Evolutionary conservation across 2,113 vertebrate species (phyloP).

Genomic region (Gallinago media): DNA sequence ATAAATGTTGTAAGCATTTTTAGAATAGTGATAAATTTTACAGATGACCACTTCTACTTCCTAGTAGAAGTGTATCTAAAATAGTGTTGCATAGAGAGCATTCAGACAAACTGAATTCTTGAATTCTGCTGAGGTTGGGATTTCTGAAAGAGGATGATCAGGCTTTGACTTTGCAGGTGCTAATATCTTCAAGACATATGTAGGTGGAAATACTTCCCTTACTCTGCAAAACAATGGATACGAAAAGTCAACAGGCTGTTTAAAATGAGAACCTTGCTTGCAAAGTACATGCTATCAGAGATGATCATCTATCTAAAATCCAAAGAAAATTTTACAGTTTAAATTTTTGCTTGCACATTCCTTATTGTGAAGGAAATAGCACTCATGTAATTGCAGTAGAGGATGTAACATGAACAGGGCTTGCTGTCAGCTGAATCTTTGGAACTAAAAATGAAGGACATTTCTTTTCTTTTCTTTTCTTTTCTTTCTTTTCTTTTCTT

Average conservation of each 20-base stretch:
- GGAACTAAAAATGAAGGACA: background rate
- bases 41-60: background rate
- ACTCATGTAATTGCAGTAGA: background rate
- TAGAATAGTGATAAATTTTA: background rate
- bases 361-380: background rate
- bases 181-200: background rate
- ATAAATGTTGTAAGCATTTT: background rate
- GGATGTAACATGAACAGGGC: accelerated
- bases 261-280: background rate
- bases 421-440: background rate
- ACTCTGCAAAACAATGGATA: background rate
- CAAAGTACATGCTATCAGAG: background rate
- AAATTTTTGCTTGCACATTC: background rate
- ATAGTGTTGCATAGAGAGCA: background rate
- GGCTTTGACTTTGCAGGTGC: background rate
- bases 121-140: background rate
- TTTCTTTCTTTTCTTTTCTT: background rate
- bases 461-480: too few relatives aligned
- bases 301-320: background rate
- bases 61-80: background rate
- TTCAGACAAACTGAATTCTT: background rate
- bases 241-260: background rate
- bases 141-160: background rate
- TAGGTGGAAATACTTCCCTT: background rate
- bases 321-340: background rate